Evolutionary conservation across 2,797 vertebrate genomes (phyloP), one percentile per base, ranked within the genome.

Genomic region (Microctenopoma stevenorrisi): DNA sequence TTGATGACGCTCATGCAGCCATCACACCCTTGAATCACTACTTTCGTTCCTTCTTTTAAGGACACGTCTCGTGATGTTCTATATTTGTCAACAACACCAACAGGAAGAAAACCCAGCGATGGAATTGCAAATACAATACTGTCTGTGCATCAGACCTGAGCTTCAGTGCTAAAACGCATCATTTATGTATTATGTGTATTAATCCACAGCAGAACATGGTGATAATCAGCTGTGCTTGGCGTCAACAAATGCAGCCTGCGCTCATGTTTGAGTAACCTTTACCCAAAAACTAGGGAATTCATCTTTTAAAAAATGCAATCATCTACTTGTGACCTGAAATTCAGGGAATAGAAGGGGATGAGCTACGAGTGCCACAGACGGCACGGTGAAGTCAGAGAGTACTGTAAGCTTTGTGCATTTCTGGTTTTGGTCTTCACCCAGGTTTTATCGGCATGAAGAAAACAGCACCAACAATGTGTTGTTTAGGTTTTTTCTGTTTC

Each of bases 1-100:
- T 37, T 40, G 0, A 18, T 44, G 33, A 44, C 59, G 26, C 49
- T 28, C 54, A 22, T 4, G 0, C 2, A 53, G 52, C 57, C 47
- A 28, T 79, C 40, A 44, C 66, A 66, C 46, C 43, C 28, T 37
- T 51, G 42, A 84, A 46, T 86, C 72, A 73, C 42, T 57, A 38
- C 71, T 86, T 81, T 84, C 78, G 74, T 66, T 87, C 89, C 82
- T 79, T 46, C 78, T 84, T 62, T 76, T 10, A 48, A 61, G 37
- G 26, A 28, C 16, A 28, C 13, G 44, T 68, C 71, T 78, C 46
- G 51, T 61, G 71, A 65, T 46, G 2, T 35, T 43, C 47, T 4
- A 0, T 37, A 18, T 57, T 13, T 25, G 15, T 56, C 35, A 26
- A 22, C 44, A 53, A 54, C 52, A 49, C 18, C 10, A 6, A 33